Base-by-base conservation (phyloP, 1,140 invertebrate genomes). In the Drusus annulatus region DNA sequence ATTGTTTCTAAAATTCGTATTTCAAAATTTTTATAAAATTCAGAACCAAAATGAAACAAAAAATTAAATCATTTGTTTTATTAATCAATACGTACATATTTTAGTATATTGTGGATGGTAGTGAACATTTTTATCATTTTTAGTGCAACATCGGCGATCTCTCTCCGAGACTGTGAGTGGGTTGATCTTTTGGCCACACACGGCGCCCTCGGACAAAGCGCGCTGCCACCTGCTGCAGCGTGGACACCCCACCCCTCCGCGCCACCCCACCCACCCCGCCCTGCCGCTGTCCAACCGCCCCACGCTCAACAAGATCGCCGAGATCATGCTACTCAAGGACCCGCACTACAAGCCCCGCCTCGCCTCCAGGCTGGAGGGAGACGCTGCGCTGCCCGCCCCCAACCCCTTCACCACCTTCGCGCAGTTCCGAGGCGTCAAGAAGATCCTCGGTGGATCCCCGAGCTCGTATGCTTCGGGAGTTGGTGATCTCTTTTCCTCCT, bases 251-350 rank as follows among this genome's bases (percentile, higher is more conserved):
- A 17, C 52, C n/a, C 58, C 75, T 1, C 78, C 86, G 75, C 85
- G 84, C 50, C 86, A 88, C 1, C 86, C 88, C 4, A 86, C 87
- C 21, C 84, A 85, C 28, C 36, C 45, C n/a, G 3, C 31, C 17
- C 23, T 23, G n/a, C 75, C 75, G 4, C 4, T 65, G 13, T 77
- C 75, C 16, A 51, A 23, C 60, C 89, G 89, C 50, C 86, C 91
- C 52, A 91, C 90, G 17, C 87, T 92, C 45, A 90, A 90, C 65
- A 90, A 93, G 78, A 90, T 95, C 0, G 94, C 94, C 23, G 94
- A 95, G 86, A 92, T 93, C 19, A 96, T 96, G 91, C 94, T 94
- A 84, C 91, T 93, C 60, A 91, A 94, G 84, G 95, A 97, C 89
- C 93, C 94, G 45, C 94, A 96, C 84, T 95, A 95, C 84, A 92